Base-by-base conservation (phyloP, 2,888 invertebrate species). In the Metallyticus violacea region DNA sequence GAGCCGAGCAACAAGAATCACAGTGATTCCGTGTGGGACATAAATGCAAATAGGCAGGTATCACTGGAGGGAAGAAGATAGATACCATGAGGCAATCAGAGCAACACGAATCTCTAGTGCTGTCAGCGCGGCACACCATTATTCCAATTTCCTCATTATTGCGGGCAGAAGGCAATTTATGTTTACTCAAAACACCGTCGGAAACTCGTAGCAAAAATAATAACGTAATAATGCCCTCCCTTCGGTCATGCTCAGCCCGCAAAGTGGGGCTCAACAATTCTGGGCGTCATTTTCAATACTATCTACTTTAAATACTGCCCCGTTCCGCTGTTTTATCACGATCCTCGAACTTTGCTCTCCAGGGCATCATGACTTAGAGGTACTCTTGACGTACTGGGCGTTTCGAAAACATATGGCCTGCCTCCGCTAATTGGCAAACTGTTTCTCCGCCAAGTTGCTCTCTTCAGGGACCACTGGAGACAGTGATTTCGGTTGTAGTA, bases 251-350 rank as follows among this genome's bases (percentile, higher is more conserved):
- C 83, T 62, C 77, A 83, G 9, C 81, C n/a, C n/a, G 7, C 81
- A 40, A 81, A 81, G 62, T 81, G 62, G n/a, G n/a, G 27, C 83
- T 77, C 77, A 77, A 83, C 83, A 83, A 83, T 77, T 28, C 77
- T 83, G 83, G 83, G 83, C 83, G 83, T 83, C 29, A 83, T 83
- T 83, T 83, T 83, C 83, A 83, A 83, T 83, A 83, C 81, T 81
- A 29, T 81, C 30, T 81, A 81, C 81, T 81, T 81, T 81, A 81
- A 81, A 81, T 81, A 62, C 28, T 77, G 83, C 77, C 25, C 25
- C 77, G 83, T 83, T 83, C 77, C 29, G 77, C n/a, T 27, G 77
- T 77, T 83, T 77, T 77, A 83, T 27, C 83, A 83, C 83, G 83
- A 83, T 27, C 77, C 25, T 28, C 26, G 15, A 40, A 82, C 62